Evolutionary conservation across 2,797 vertebrate species (phyloP), one percentile per base, ranked within the genome.

Genomic region (Adelosebastes latens): DNA sequence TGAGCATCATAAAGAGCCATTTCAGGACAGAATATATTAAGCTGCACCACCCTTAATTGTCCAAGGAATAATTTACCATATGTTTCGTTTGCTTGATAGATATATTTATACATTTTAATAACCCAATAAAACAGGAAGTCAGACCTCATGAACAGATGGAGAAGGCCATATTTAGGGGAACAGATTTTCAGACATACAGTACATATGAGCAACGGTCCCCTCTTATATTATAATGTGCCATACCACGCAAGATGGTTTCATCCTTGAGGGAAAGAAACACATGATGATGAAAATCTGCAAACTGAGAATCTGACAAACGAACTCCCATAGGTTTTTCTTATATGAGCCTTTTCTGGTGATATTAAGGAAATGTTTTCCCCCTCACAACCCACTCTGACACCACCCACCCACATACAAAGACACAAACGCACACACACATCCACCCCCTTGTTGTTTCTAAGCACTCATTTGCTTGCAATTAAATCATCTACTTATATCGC

Each of bases 81-180:
- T 87, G 80, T 71, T 72, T 68, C 18, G 49, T 66, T 31, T 3
- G 2, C 27, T 66, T 70, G 27, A 72, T 22, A 24, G 61, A 52
- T 75, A 32, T 27, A 46, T 31, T 58, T 69, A 16, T 4, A 22
- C 31, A 20, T 32, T 39, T 60, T 55, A 73, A 81, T 59, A 39
- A 76, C 24, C n/a, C 18, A 63, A 59, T 72, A 69, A 85, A 85
- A 36, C 46, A 70, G 6, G 24, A 79, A 74, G 4, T 70, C 46
- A 64, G 24, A 65, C 4, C 2, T 60, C 59, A 36, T 18, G 14
- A 20, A 39, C 8, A 73, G 39, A 77, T 7, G 20, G 16, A 36
- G 18, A 53, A 64, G 9, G 24, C 12, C 7, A 13, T 39, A 71
- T 65, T 42, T 64, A 16, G 69, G 4, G 16, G 22, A 32, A 58